phyloP scores from a whole-genome alignment of 2,888 invertebrate genomes.

The Agonopterix subpropinquella region DNA sequence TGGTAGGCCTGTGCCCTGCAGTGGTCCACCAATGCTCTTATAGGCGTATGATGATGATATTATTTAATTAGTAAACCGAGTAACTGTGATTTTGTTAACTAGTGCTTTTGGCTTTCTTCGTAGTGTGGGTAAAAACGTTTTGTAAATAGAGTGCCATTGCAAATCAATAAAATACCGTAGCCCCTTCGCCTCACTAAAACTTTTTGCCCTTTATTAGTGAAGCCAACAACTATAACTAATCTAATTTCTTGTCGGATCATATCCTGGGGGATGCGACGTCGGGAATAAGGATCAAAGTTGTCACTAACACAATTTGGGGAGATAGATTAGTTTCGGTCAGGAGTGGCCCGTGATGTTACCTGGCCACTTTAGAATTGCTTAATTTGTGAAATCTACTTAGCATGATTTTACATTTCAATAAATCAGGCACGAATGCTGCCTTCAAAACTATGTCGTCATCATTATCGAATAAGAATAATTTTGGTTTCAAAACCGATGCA shows the following conservation, averaged over 20 bases:
- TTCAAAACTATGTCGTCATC: too few species aligned
- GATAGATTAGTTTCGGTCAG: conserved; percentile 70
- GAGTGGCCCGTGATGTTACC: conserved; percentile 38
- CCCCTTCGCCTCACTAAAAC: conserved; percentile 1
- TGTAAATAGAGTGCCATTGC: too few species aligned
- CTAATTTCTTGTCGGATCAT: conserved; percentile 68
- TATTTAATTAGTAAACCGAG: too few species aligned
- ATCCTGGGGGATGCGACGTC: conserved; percentile 53
- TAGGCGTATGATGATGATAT: too few species aligned
- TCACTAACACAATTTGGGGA: conserved; percentile 68
- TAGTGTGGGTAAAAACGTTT: too few species aligned
- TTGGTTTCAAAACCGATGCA: too few species aligned
- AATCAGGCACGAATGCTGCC: background rate
- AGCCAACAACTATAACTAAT: conserved; percentile 69
- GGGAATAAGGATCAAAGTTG: conserved; percentile 66
- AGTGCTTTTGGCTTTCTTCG: too few species aligned
- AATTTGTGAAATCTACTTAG: too few species aligned
- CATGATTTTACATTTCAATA: background rate
- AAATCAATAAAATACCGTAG: background rate
- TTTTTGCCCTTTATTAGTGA: conserved; percentile 47
- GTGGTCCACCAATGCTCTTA: too few species aligned
- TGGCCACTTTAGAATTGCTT: conserved; percentile 37
- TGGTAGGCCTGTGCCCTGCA: too few species aligned
- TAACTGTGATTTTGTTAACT: too few species aligned
- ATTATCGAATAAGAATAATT: too few species aligned